Evolutionary conservation across 2,888 invertebrate genomes (phyloP), one percentile per base, ranked within the genome.

Genomic region (Cryptocephalus primarius): DNA sequence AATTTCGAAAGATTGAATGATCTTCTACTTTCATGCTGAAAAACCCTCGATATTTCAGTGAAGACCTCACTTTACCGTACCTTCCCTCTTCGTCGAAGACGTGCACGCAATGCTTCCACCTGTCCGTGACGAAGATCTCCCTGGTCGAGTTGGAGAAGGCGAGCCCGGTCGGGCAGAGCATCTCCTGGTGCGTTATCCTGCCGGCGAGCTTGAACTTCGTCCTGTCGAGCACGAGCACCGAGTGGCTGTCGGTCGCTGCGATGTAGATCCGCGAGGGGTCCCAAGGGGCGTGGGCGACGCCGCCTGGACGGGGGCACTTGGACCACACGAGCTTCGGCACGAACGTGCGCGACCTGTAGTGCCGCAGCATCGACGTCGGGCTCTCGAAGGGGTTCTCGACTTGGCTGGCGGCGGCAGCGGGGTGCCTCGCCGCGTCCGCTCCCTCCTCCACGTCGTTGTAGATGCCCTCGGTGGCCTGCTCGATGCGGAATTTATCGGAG

Each of bases 41-140:
- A n/a, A n/a, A n/a, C n/a, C n/a, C n/a, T n/a, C n/a, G n/a, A n/a
- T n/a, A n/a, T n/a, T n/a, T n/a, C n/a, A n/a, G n/a, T n/a, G n/a
- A n/a, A n/a, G n/a, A n/a, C n/a, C n/a, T n/a, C n/a, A n/a, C n/a
- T n/a, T n/a, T n/a, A n/a, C 22, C 3, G 22, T 22, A 78, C 13
- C 73, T 72, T 1, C 83, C 83, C 4, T 77, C 75, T 44, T 75
- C 76, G 38, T 79, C 76, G 62, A 85, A 85, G 1, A 83, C 80
- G 64, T 82, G 80, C 33, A 83, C 69, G 59, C 81, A 81, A 57
- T 83, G 80, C 60, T 77, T 78, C 82, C 82, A 82, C 67, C 82
- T 83, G 59, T 83, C 82, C 72, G 68, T 60, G 14, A 82, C 72
- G 59, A 75, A 82, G 40, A 82, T 73, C 61, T 82, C 79, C 39